Base-by-base conservation (phyloP, 2,113 vertebrate genomes). In the Leiothrix lutea region DNA sequence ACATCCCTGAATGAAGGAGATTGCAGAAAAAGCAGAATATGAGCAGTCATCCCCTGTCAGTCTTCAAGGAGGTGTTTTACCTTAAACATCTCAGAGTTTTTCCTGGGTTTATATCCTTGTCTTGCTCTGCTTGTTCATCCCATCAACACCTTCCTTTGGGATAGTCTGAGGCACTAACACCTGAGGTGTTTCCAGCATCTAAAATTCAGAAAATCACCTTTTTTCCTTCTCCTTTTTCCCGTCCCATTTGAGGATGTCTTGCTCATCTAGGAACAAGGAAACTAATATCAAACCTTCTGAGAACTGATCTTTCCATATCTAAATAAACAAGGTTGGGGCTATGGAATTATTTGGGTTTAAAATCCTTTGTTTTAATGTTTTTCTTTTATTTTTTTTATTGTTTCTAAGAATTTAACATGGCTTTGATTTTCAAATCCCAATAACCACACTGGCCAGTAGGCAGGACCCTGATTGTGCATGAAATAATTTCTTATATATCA, bases 391-490 rank as follows among this genome's bases (percentile, higher is more conserved):
- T 79, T 54, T 62, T 14, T 44, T 18, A 13, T 4, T 21, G 3
- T 64, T 64, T 62, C 7, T 12, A 73, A 33, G 14, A 80, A 80
- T 44, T 72, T 51, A 13, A 3, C 0, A 0, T 47, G 6, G 13
- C 16, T 61, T 40, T 47, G 54, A 38, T 50, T 64, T 67, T 75
- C 45, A 72, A 74, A 77, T 35, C 44, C 42, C 8, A 71, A 28
- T 33, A 64, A 57, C 8, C 8, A 4, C 12, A 20, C 23, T 35
- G 25, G 33, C 29, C 1, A 1, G 3, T 11, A 50, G 15, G 28
- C 8, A 86, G n/a, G 14, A 53, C 14, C 21, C 11, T 58, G 28
- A 33, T 24, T 53, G 51, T 31, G 53, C 24, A 14, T 38, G 2
- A 75, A 62, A 28, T 44, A 17, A 16, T n/a, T 86, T 61, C 6